Evolutionary conservation across 2,888 invertebrate species (phyloP).

Genomic region (Theodoxus fluviatilis): DNA sequence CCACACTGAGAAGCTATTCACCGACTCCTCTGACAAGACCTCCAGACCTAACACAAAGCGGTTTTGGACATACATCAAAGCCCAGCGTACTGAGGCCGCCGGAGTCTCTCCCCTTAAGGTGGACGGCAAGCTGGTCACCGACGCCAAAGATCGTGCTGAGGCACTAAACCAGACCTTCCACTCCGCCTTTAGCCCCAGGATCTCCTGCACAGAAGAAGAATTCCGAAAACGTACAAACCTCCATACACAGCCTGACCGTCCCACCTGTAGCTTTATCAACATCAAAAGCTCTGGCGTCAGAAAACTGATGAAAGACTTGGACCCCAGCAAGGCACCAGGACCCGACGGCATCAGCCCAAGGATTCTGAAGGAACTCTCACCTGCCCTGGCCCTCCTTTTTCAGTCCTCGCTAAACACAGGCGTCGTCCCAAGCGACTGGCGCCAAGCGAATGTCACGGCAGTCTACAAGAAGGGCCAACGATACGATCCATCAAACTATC

Average conservation of each 20-base stretch:
- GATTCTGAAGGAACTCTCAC: not conserved
- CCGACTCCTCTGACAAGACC: not conserved
- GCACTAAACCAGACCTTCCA: not conserved
- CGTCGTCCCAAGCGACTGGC: slow-evolving; percentile 2
- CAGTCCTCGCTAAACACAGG: not conserved
- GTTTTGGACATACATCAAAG: slow-evolving; percentile 5
- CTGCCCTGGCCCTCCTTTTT: slow-evolving; percentile 15
- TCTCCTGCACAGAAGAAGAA: slow-evolving; percentile 13
- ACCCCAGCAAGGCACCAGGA: slow-evolving; percentile 9
- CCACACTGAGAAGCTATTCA: too few species aligned
- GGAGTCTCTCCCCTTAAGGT: slow-evolving; percentile 4
- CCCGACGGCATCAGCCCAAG: slow-evolving; percentile 14
- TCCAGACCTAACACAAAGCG: too few species aligned
- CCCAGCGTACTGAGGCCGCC: not conserved
- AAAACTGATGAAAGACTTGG: slow-evolving; percentile 10
- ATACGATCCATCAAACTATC: not conserved
- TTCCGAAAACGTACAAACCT: too few species aligned
- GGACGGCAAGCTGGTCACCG: slow-evolving; percentile 14
- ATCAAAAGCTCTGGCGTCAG: not conserved
- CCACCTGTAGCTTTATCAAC: not conserved
- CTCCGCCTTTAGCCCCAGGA: slow-evolving; percentile 2
- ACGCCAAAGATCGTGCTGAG: not conserved
- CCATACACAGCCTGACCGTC: not conserved
- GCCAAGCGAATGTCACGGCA: not conserved
- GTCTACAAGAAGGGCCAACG: too few species aligned